Evolutionary conservation across 2,888 invertebrate genomes (phyloP).

Genomic region (Hypselothyrea guttata): DNA sequence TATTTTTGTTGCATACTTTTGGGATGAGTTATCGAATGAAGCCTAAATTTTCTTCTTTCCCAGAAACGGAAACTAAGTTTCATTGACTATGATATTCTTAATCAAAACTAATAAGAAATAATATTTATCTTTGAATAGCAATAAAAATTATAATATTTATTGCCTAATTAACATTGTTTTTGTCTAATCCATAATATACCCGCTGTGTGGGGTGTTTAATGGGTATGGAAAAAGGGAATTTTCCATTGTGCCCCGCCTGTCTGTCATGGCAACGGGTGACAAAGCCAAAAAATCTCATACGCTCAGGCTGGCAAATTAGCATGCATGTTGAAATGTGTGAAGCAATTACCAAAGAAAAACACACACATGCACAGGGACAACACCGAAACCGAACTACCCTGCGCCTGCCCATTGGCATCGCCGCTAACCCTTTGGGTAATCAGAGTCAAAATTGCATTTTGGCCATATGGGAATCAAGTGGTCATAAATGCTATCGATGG

Average conservation of each 20-base stretch:
- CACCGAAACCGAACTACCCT: neutral
- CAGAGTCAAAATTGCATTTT: conserved; percentile 35
- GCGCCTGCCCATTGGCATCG: neutral
- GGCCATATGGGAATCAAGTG: conserved; percentile 30
- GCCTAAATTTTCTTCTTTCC: too few species aligned
- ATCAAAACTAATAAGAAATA: too few species aligned
- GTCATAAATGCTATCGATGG: conserved; percentile 12
- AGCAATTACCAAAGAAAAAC: conserved; percentile 60
- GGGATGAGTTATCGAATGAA: too few species aligned
- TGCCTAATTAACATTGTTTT: too few species aligned
- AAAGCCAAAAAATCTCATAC: conserved; percentile 54
- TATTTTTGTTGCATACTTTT: too few species aligned
- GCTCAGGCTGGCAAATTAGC: conserved; percentile 55
- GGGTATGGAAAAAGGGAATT: neutral
- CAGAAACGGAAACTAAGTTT: too few species aligned
- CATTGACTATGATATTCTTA: too few species aligned
- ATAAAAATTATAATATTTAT: too few species aligned
- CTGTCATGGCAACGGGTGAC: conserved; percentile 15
- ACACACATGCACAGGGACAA: neutral
- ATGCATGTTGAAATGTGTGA: conserved; percentile 59
- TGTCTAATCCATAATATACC: too few species aligned
- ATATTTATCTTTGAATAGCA: too few species aligned
- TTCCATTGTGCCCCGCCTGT: conserved; percentile 21
- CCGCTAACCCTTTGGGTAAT: conserved; percentile 25
- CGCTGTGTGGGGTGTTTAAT: too few species aligned